Evolutionary conservation across 1,140 invertebrate species (phyloP).

Genomic region (Xylocopa sonorina): DNA sequence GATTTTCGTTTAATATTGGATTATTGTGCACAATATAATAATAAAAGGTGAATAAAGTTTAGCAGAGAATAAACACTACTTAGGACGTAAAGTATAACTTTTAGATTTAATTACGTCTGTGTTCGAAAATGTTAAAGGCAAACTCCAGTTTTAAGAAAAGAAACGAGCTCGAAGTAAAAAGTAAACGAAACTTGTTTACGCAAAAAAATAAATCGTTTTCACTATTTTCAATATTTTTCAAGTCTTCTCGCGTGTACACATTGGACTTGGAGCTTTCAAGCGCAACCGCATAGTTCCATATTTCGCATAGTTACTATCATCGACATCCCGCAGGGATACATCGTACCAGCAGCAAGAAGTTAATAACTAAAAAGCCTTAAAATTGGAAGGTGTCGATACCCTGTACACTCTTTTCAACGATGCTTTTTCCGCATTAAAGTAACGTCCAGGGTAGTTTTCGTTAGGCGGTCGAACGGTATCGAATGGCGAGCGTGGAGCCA

Average conservation of each 20-base stretch:
- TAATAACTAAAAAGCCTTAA: conserved; percentile 5
- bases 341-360: neutral
- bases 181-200: too few species aligned
- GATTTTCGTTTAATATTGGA: neutral
- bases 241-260: too few species aligned
- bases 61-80: neutral
- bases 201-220: too few species aligned
- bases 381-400: conserved; percentile 5
- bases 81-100: neutral
- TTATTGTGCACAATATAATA: too few species aligned
- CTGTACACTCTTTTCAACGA: neutral
- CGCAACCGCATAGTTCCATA: too few species aligned
- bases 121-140: too few species aligned
- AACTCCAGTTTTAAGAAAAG: neutral
- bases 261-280: too few species aligned
- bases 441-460: conserved; percentile 35
- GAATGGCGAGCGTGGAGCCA: conserved; percentile 10
- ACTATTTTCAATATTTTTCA: too few species aligned
- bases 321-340: neutral
- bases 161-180: too few species aligned
- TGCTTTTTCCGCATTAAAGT: conserved; percentile 39
- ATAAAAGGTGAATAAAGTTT: neutral
- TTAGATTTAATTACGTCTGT: neutral
- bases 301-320: neutral
- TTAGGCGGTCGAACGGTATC: neutral